phyloP scores from a whole-genome alignment of 2,888 invertebrate genomes.

The Onthophagus sagittarius region DNA sequence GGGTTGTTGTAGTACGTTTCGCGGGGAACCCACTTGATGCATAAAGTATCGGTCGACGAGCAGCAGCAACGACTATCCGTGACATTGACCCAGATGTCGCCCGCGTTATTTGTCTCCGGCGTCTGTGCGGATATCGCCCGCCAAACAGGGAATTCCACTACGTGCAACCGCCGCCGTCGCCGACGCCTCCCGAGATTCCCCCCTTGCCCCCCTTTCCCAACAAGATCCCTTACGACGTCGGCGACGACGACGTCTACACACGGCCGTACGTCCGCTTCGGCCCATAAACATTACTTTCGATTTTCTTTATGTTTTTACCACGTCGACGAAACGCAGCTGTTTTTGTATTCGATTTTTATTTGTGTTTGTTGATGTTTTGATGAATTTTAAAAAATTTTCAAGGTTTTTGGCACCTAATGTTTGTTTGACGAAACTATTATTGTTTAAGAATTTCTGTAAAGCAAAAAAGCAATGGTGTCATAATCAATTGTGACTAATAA shows the following conservation, averaged over 20 bases:
- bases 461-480: too few relatives aligned
- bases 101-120: constrained; percentile 1
- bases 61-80: background rate
- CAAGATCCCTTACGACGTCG: background rate
- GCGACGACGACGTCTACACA: background rate
- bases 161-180: background rate
- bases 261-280: background rate
- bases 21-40: constrained; percentile 1
- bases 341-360: background rate
- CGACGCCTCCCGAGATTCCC: background rate
- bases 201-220: background rate
- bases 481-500: too few relatives aligned
- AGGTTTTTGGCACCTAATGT: too few relatives aligned
- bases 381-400: too few relatives aligned
- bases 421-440: too few relatives aligned
- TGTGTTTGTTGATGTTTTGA: background rate
- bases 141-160: background rate
- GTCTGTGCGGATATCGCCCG: background rate
- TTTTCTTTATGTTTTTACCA: background rate
- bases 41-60: background rate
- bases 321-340: background rate
- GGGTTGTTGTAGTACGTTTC: background rate
- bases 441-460: too few relatives aligned
- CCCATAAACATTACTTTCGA: constrained; percentile 7
- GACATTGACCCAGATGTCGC: constrained; percentile 1